Evolutionary conservation across 1,140 invertebrate genomes (phyloP).

Genomic region (Frieseomelitta varia): DNA sequence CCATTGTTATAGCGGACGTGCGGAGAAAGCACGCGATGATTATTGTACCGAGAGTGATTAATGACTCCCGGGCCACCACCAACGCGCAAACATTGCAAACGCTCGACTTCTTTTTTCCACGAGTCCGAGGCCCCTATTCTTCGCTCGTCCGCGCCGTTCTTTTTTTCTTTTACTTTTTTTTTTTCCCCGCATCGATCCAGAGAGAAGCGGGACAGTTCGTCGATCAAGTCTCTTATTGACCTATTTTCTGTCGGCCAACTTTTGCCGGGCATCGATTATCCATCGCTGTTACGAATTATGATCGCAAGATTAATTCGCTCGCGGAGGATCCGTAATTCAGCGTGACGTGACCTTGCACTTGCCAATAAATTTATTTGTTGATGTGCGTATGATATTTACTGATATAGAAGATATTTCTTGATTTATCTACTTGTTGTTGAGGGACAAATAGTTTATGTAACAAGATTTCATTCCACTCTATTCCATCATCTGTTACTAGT

Average conservation of each 20-base stretch:
- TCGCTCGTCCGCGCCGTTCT: not conserved
- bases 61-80: conserved; percentile 9
- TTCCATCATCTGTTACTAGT: no score
- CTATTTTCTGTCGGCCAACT: not conserved
- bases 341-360: no score
- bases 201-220: not conserved
- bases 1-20: conserved; percentile 52
- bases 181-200: not conserved
- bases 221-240: not conserved
- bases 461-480: no score
- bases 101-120: conserved; percentile 27
- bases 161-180: not conserved
- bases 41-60: conserved; percentile 60
- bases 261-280: not conserved
- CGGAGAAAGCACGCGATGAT: conserved; percentile 61
- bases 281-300: not conserved
- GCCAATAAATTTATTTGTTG: no score
- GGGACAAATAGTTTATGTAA: no score
- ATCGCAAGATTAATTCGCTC: no score
- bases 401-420: no score
- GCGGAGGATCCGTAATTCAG: no score
- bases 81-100: conserved; percentile 19
- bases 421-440: no score
- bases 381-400: no score
- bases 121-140: not conserved